phyloP scores from a whole-genome alignment of 2,888 invertebrate species.

The Eustalomyia histrio region DNA sequence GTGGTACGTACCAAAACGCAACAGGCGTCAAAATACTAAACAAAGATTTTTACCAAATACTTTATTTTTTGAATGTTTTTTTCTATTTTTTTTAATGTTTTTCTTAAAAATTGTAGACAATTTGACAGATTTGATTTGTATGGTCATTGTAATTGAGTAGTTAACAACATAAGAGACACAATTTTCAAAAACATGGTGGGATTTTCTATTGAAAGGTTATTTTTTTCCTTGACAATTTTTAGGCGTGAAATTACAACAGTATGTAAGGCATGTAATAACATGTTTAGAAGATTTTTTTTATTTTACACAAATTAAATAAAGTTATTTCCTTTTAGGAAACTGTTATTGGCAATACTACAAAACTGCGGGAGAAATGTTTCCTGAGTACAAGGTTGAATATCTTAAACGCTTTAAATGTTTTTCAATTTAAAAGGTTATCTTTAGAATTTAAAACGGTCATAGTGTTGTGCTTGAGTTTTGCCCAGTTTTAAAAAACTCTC shows the following conservation, averaged over 20 bases:
- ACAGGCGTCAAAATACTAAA: conserved; percentile 57
- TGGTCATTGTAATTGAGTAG: conserved; percentile 63
- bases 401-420: too few relatives aligned
- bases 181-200: conserved; percentile 53
- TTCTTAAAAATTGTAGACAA: conserved; percentile 58
- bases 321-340: background rate
- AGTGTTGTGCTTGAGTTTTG: too few relatives aligned
- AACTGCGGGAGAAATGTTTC: too few relatives aligned
- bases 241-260: conserved; percentile 56
- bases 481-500: too few relatives aligned
- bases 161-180: conserved; percentile 33
- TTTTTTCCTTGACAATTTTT: conserved; percentile 55
- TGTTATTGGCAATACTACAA: too few relatives aligned
- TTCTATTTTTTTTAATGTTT: background rate
- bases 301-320: background rate
- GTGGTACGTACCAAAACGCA: conserved; percentile 65
- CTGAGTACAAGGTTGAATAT: too few relatives aligned
- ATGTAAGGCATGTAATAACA: conserved; percentile 39
- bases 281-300: background rate
- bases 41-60: conserved; percentile 29
- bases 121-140: conserved; percentile 64
- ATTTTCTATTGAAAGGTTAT: conserved; percentile 34
- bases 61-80: background rate
- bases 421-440: too few relatives aligned
- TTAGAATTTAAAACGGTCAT: too few relatives aligned